Evolutionary conservation across 2,888 invertebrate species (phyloP).

Genomic region (Athrips mouffetella): DNA sequence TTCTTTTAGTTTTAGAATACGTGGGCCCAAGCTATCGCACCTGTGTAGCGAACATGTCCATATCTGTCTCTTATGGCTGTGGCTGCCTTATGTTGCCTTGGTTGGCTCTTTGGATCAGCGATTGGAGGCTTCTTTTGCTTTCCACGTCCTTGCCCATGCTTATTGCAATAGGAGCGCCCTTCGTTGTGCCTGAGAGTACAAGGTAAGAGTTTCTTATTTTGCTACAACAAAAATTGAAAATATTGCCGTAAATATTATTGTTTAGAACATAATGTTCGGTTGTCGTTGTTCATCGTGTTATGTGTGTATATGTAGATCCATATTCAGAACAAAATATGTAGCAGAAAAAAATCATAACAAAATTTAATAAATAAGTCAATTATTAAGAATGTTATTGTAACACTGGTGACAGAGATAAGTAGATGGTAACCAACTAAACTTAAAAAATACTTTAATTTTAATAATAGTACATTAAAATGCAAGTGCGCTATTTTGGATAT

Average conservation of each 20-base stretch:
- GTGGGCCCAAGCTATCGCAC: slow-evolving; percentile 56
- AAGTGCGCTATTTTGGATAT: no score
- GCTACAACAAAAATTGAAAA: neutral
- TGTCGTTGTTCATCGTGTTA: no score
- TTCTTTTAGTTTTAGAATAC: slow-evolving; percentile 50
- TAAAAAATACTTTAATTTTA: no score
- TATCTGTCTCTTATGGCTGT: slow-evolving; percentile 47
- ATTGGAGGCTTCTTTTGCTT: slow-evolving; percentile 49
- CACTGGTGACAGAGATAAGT: no score
- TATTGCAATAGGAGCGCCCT: slow-evolving; percentile 40
- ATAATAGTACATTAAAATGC: no score
- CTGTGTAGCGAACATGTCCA: slow-evolving; percentile 51
- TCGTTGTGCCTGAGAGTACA: slow-evolving; percentile 54
- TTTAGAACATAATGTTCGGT: no score
- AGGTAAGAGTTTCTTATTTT: slow-evolving; percentile 33
- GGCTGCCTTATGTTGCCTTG: slow-evolving; percentile 47
- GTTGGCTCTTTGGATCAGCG: slow-evolving; percentile 48
- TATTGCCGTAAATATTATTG: slow-evolving; percentile 6
- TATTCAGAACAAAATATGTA: no score
- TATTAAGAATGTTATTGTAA: no score
- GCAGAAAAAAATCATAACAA: no score
- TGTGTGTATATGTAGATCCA: no score
- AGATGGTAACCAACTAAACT: no score
- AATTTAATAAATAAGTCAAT: no score
- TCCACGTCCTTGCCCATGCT: slow-evolving; percentile 49